Evolutionary conservation across 2,797 vertebrate species (phyloP).

Genomic region (Mycteria americana): DNA sequence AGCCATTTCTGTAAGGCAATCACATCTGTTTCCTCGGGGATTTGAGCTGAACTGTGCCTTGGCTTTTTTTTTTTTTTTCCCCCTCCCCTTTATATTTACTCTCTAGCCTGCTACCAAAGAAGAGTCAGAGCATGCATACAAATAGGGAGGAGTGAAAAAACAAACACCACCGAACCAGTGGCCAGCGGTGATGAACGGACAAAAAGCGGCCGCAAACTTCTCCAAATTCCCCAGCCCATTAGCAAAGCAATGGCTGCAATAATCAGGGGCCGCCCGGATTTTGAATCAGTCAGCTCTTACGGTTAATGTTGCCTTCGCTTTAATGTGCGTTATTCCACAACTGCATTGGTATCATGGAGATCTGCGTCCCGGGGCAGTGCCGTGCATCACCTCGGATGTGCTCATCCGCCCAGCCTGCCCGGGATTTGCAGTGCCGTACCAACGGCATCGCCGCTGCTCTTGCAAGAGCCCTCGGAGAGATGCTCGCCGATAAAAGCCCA

Average conservation of each 20-base stretch:
- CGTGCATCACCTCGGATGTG: neutral
- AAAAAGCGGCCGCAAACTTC: neutral
- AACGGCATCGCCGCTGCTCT: too few species aligned
- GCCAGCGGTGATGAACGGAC: neutral
- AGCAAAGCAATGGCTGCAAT: neutral
- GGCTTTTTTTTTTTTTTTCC: neutral
- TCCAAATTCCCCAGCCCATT: neutral
- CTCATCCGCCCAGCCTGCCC: neutral
- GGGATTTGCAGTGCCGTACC: accelerated
- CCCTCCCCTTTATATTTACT: constrained; percentile 71
- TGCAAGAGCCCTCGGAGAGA: neutral
- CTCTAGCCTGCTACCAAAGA: constrained; percentile 57
- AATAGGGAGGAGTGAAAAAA: constrained; percentile 50
- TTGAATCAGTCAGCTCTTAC: neutral
- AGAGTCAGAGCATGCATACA: constrained; percentile 69
- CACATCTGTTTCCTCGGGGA: constrained; percentile 76
- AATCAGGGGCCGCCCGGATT: neutral
- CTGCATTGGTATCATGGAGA: accelerated
- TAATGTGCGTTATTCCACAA: neutral
- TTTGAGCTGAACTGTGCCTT: constrained; percentile 67
- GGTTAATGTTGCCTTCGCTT: accelerated
- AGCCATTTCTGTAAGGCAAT: constrained; percentile 77
- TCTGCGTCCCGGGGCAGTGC: neutral
- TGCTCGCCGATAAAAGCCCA: neutral
- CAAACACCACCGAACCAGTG: neutral